These are phyloP conservation scores for Argentina silus DNA, from an alignment of 2,797 vertebrate species.

Conservation along the genomic window DNA sequence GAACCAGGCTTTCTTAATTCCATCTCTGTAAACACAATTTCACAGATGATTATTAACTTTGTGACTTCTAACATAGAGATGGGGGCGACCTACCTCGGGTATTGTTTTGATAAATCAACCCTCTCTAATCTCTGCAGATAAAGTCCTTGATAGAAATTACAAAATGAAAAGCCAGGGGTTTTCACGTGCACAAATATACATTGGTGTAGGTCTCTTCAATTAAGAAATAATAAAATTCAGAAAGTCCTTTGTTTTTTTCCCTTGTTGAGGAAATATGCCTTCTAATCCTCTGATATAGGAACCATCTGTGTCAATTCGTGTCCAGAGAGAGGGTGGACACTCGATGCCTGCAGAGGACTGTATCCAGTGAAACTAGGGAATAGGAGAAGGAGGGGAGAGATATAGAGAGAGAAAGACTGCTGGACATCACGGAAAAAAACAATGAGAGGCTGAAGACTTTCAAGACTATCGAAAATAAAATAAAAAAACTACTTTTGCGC, in stretches of 20 bases:
- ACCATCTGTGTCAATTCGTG: constrained; percentile 79
- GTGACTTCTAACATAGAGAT: constrained; percentile 11
- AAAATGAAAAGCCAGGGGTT: constrained; percentile 47
- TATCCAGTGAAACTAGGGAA: constrained; percentile 47
- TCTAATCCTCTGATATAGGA: constrained; percentile 78
- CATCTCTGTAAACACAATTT: constrained; percentile 29
- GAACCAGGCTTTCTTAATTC: not conserved
- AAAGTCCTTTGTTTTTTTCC: constrained; percentile 65
- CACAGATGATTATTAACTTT: constrained; percentile 19
- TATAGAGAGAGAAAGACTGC: constrained; percentile 21
- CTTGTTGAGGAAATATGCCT: constrained; percentile 75
- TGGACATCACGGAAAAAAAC: constrained; percentile 12
- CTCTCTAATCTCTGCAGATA: constrained; percentile 46
- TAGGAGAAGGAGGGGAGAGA: constrained; percentile 9
- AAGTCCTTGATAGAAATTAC: constrained; percentile 45
- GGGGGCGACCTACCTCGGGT: constrained; percentile 41
- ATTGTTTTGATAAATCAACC: constrained; percentile 46
- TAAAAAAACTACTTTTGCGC: constrained; percentile 35
- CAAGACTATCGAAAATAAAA: not conserved
- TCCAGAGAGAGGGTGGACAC: constrained; percentile 46
- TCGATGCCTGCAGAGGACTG: constrained; percentile 55
- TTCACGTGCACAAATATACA: constrained; percentile 72
- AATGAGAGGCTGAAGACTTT: constrained; percentile 37
- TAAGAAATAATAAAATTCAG: constrained; percentile 78
- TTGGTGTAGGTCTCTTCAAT: constrained; percentile 68